Base-by-base conservation (phyloP, 2,888 invertebrate genomes). In the Petrolisthes manimaculis region DNA sequence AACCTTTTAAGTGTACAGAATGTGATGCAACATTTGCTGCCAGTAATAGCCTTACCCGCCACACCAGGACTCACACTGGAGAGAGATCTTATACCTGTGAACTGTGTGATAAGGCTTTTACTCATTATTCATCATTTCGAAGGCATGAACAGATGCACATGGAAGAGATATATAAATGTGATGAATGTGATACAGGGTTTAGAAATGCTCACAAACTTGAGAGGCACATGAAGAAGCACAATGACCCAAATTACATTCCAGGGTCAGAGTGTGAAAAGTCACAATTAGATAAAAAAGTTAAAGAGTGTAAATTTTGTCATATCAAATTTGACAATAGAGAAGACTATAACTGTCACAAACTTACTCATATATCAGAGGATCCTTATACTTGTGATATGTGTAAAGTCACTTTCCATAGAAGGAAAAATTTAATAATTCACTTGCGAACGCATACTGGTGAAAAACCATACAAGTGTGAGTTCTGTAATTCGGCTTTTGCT, bases 401-500 rank as follows among this genome's bases (percentile, higher is more conserved):
- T 67, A 86, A 88, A n/a, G 82, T 81, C 6, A 84, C 90, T 5
- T 90, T 90, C 82, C 85, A 88, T 37, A 86, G 85, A 24, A 84
- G 85, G 53, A 83, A 79, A 9, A 86, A 82, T 12, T 71, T 90
- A 12, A 85, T 75, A 54, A 83, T 88, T 83, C 90, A 90, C 78
- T 79, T 53, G 54, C 86, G 88, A 53, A 88, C 79, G 53, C 90
- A 90, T 67, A 86, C 78, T 37, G 90, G 90, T 53, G 90, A 90
- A 74, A 85, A 83, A 74, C 90, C 90, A 4, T 90, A 80, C 83
- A 88, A 86, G 74, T 90, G 90, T 75, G 90, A 90, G 53, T 79
- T 83, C 53, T 90, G 90, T 71, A 75, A 75, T n/a, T 84, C 83
- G 82, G 85, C 86, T 24, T 89, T 89, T 78, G 82, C 86, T n/a